These are phyloP conservation scores for Benitochromis conjunctus DNA, from an alignment of 2,113 vertebrate genomes.

Conservation along the genomic window DNA sequence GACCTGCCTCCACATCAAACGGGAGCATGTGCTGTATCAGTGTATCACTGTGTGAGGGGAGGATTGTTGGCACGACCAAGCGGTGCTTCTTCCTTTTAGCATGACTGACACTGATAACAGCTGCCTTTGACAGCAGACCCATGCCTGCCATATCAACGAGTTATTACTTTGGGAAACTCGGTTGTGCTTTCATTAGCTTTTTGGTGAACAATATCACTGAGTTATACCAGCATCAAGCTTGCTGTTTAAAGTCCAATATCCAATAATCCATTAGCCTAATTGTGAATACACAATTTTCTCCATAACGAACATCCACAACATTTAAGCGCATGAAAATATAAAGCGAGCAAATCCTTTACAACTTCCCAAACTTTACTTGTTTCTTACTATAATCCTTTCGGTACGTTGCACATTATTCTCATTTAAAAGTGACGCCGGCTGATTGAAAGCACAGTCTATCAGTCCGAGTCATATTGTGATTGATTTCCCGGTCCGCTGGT, in stretches of 20 bases:
- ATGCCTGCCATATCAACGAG: neutral
- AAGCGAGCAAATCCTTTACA: neutral
- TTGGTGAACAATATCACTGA: neutral
- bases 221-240: neutral
- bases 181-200: neutral
- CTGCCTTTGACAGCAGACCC: constrained; percentile 13
- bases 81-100: neutral
- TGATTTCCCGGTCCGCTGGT: neutral
- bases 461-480: neutral
- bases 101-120: constrained; percentile 23
- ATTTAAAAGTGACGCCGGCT: neutral
- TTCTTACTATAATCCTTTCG: neutral
- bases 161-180: neutral
- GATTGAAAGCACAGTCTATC: neutral
- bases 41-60: neutral
- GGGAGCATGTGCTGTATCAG: neutral
- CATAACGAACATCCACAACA: neutral
- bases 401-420: fast-evolving
- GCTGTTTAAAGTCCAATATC: neutral
- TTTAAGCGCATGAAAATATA: neutral
- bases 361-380: neutral
- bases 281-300: neutral
- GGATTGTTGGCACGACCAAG: neutral
- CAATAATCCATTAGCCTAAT: neutral
- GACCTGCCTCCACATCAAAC: neutral